phyloP scores from a whole-genome alignment of 2,113 vertebrate species.

The Mus pahari region DNA sequence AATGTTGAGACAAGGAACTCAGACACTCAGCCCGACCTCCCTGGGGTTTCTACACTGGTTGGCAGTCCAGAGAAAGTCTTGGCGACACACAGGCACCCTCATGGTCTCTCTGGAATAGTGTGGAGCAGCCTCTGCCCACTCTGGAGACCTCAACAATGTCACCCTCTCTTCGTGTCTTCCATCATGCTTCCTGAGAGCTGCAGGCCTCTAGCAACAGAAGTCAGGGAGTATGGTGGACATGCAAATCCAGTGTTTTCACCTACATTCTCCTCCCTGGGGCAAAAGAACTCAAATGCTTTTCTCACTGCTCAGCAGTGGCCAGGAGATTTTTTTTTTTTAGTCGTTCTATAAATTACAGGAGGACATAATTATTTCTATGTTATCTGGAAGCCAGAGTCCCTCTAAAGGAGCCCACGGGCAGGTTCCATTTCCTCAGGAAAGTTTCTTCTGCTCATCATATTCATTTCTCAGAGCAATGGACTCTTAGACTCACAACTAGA shows the following conservation, averaged over 20 bases:
- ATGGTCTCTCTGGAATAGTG: not conserved
- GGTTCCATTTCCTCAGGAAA: not conserved
- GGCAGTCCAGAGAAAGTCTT: not conserved
- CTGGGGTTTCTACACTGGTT: not conserved
- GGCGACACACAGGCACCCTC: not conserved
- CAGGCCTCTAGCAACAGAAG: not conserved
- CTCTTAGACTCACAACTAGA: not conserved
- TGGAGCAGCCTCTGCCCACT: not conserved
- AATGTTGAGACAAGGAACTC: rapidly evolving
- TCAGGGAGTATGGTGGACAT: not conserved
- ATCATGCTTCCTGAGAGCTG: not conserved
- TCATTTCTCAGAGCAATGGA: conserved; percentile 6
- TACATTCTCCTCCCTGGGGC: not conserved
- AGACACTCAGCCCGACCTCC: not conserved
- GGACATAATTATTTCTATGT: not conserved
- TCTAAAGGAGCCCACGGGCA: not conserved
- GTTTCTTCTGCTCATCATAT: not conserved
- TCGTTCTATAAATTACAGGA: not conserved
- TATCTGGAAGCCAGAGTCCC: not conserved
- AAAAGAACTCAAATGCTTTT: not conserved
- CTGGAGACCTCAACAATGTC: not conserved
- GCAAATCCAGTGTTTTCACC: not conserved
- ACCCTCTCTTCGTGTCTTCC: not conserved
- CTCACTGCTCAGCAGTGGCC: not conserved
- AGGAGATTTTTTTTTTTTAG: conserved; percentile 17